These are phyloP conservation scores for Lymantria monacha DNA, from an alignment of 2,888 invertebrate genomes.

Conservation along the genomic window DNA sequence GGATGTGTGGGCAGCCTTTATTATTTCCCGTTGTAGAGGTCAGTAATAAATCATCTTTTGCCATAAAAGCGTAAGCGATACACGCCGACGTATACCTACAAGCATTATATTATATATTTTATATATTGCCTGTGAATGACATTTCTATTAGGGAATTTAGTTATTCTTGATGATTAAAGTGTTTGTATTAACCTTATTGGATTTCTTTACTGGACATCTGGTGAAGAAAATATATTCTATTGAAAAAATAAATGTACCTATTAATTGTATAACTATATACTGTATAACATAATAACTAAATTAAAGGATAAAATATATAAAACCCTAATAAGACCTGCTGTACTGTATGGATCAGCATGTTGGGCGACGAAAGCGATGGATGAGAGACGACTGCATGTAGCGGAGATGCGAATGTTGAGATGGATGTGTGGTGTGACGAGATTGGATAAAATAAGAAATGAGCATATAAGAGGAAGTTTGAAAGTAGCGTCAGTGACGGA, in stretches of 20 bases:
- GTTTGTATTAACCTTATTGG: neutral
- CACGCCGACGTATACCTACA: slow-evolving; percentile 11
- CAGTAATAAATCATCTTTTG: slow-evolving; percentile 48
- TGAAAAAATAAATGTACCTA: neutral
- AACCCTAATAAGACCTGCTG: too few species aligned
- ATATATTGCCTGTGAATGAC: slow-evolving; percentile 12
- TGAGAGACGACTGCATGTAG: too few species aligned
- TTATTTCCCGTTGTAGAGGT: slow-evolving; percentile 46
- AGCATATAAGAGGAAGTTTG: too few species aligned
- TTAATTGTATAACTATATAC: too few species aligned
- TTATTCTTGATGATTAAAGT: slow-evolving; percentile 6
- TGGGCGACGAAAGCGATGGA: too few species aligned
- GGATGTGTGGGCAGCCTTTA: slow-evolving; percentile 49
- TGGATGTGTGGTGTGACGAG: too few species aligned
- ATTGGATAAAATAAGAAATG: too few species aligned
- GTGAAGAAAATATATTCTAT: neutral
- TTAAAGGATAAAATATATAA: too few species aligned
- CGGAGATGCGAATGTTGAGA: too few species aligned
- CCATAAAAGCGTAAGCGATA: slow-evolving; percentile 45
- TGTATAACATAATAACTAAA: too few species aligned
- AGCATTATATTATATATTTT: slow-evolving; percentile 8
- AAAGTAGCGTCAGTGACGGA: too few species aligned
- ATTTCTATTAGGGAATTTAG: slow-evolving; percentile 21
- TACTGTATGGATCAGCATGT: too few species aligned
- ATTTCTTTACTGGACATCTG: slow-evolving; percentile 3